Conservation (phyloP, 2,888 invertebrate genomes). For the Rhogogaster chlorosoma region DNA sequence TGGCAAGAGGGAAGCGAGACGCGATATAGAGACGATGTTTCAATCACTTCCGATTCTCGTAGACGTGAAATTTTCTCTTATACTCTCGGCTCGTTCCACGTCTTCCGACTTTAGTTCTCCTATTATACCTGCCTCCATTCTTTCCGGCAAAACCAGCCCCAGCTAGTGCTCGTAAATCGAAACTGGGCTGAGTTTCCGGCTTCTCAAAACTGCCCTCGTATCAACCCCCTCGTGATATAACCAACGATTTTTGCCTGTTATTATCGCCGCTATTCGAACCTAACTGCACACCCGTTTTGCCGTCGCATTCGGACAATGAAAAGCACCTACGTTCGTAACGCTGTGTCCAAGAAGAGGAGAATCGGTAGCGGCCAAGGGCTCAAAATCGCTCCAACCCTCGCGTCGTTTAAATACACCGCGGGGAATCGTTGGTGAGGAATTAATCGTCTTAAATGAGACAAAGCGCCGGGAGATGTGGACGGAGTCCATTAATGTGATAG, state of each 20-base stretch:
- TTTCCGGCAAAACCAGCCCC: background rate
- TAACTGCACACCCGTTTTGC: no score
- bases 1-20: constrained; percentile 7
- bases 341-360: background rate
- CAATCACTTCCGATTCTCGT: constrained; percentile 42
- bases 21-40: constrained; percentile 23
- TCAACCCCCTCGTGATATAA: background rate
- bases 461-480: background rate
- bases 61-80: constrained; percentile 32
- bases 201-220: background rate
- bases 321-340: background rate
- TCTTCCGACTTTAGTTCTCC: background rate
- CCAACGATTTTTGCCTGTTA: background rate
- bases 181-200: background rate
- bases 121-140: background rate
- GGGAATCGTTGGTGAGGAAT: background rate
- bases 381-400: constrained; percentile 20
- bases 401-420: background rate
- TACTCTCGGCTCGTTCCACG: background rate
- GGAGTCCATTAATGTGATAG: background rate
- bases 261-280: background rate
- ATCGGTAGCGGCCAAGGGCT: constrained; percentile 36
- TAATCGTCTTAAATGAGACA: background rate
- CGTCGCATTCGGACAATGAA: background rate
- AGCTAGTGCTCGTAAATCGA: constrained; percentile 21